A percentile compares a stretch with the other conserved stretches of the same genome.
Conservation (phyloP, 2,797 vertebrate species). For the Taeniopygia guttata region DNA sequence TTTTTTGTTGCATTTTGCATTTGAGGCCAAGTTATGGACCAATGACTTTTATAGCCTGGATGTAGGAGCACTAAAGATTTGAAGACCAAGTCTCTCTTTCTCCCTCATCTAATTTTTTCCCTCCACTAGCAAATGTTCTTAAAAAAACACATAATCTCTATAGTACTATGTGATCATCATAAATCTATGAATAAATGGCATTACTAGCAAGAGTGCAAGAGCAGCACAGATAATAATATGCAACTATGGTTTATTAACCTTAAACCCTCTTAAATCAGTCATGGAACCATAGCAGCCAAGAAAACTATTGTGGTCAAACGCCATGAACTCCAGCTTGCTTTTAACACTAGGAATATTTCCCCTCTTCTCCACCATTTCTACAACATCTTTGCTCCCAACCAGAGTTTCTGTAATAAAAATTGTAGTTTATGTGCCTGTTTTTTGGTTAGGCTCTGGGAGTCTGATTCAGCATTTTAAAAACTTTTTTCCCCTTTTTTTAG, state of each 20-base stretch:
- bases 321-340: conserved; percentile 44
- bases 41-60: not conserved
- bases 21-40: not conserved
- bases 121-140: not conserved
- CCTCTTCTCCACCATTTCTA: not conserved
- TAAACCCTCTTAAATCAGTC: conserved; percentile 66
- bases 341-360: conserved; percentile 34
- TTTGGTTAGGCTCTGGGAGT: not conserved
- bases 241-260: conserved; percentile 63
- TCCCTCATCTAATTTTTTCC: not conserved
- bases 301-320: conserved; percentile 62
- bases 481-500: not conserved
- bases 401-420: conserved; percentile 29
- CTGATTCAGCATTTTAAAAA: conserved; percentile 40
- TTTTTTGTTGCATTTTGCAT: not conserved
- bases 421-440: conserved; percentile 30
- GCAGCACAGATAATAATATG: conserved; percentile 52
- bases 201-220: conserved; percentile 24
- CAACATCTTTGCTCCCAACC: not conserved
- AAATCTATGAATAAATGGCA: conserved; percentile 39
- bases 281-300: conserved; percentile 60
- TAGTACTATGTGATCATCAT: not conserved
- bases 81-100: not conserved
- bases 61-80: not conserved
- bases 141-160: conserved; percentile 24